These are phyloP conservation scores for Agrypnia vestita DNA, from an alignment of 1,140 invertebrate genomes.

Conservation along the genomic window DNA sequence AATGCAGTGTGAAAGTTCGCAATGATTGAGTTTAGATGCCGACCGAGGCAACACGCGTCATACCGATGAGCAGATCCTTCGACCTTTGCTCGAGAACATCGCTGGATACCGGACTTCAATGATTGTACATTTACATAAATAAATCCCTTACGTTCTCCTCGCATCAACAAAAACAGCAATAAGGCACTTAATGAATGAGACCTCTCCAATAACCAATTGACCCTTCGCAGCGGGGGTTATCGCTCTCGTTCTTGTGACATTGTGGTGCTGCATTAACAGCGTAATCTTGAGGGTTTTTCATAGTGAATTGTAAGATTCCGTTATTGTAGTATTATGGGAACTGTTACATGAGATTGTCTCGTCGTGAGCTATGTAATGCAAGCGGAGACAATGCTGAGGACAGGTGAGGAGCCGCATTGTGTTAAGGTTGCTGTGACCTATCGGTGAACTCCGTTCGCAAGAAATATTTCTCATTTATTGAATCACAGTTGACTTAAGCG, in stretches of 20 bases:
- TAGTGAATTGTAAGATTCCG: too few species aligned
- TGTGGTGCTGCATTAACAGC: too few species aligned
- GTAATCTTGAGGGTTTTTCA: too few species aligned
- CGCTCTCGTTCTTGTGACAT: too few species aligned
- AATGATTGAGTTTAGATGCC: neutral
- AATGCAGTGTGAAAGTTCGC: neutral
- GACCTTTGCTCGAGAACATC: neutral
- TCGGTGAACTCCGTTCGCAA: neutral
- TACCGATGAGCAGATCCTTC: constrained; percentile 8
- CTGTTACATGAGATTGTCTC: constrained; percentile 7
- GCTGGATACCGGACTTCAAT: too few species aligned
- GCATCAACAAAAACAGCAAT: neutral
- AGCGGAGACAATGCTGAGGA: constrained; percentile 5
- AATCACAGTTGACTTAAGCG: neutral
- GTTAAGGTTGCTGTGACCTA: constrained; percentile 15
- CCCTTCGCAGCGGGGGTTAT: too few species aligned
- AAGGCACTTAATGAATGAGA: neutral
- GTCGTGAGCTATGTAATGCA: constrained; percentile 11
- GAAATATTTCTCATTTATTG: neutral
- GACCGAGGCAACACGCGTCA: neutral
- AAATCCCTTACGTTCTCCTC: neutral
- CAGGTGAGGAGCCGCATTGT: neutral
- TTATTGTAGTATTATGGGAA: neutral
- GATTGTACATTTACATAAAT: too few species aligned
- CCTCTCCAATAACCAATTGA: too few species aligned